Percentiles rank a stretch among this genome's conserved stretches.
Conservation (phyloP, 2,113 vertebrate genomes). For the Stigmatopora argus region DNA sequence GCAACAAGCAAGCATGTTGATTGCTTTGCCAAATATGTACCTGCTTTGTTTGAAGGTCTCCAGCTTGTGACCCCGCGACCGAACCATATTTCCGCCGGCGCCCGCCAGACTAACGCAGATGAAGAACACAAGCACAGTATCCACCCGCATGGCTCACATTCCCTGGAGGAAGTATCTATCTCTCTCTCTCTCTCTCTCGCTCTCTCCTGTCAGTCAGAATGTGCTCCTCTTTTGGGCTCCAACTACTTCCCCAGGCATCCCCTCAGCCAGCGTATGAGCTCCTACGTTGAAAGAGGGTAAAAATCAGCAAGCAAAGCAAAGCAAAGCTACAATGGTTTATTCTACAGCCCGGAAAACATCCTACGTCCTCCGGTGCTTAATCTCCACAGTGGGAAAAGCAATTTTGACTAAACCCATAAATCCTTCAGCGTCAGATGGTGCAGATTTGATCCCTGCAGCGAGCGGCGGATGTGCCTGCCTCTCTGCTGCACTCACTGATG, state of each 20-base stretch:
- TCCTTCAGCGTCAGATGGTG: conserved; percentile 77
- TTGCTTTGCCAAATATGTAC: conserved; percentile 39
- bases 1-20: background rate
- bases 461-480: conserved; percentile 62
- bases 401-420: conserved; percentile 80
- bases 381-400: conserved; percentile 76
- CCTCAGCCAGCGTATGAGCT: conserved; percentile 46
- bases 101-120: conserved; percentile 59
- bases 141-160: conserved; percentile 72
- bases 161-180: conserved; percentile 43
- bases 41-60: conserved; percentile 71
- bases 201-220: conserved; percentile 58
- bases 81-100: conserved; percentile 51
- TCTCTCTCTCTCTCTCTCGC: conserved; percentile 12
- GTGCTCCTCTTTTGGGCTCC: conserved; percentile 39
- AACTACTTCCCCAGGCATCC: conserved; percentile 57
- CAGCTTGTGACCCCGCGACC: conserved; percentile 57
- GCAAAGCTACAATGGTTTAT: conserved; percentile 43
- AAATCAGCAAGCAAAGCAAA: conserved; percentile 32
- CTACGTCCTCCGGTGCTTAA: conserved; percentile 72
- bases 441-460: conserved; percentile 76
- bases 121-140: conserved; percentile 65
- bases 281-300: conserved; percentile 25
- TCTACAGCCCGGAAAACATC: conserved; percentile 65
- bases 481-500: conserved; percentile 62